These are phyloP conservation scores for Tenodera sinensis DNA, from an alignment of 2,888 invertebrate genomes.

Conservation along the genomic window DNA sequence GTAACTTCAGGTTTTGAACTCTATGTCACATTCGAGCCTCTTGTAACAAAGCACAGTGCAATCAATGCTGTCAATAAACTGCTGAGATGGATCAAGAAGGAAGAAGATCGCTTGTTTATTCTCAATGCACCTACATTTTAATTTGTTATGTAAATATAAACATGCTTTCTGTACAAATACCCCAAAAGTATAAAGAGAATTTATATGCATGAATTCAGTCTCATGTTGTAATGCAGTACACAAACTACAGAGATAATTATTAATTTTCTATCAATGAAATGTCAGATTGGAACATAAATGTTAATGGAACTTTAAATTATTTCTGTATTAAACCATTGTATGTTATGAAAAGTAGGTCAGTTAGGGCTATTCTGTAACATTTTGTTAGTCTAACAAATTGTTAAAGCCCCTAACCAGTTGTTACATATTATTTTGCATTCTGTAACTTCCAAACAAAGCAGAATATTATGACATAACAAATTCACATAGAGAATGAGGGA, in stretches of 20 bases:
- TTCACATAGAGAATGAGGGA: too few species aligned
- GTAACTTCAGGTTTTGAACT: conserved; percentile 87
- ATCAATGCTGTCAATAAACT: conserved; percentile 85
- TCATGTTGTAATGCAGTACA: not conserved
- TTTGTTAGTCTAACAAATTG: too few species aligned
- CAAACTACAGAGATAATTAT: not conserved
- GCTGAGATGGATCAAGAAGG: conserved; percentile 89
- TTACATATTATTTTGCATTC: too few species aligned
- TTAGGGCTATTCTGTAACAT: too few species aligned
- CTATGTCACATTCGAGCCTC: conserved; percentile 87
- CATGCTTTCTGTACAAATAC: not conserved
- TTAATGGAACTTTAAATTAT: too few species aligned
- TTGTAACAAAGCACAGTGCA: conserved; percentile 80
- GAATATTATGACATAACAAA: too few species aligned
- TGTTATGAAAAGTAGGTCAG: too few species aligned
- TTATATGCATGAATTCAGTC: not conserved
- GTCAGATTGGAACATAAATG: not conserved
- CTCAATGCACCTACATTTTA: conserved; percentile 78
- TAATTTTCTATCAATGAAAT: not conserved
- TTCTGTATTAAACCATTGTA: too few species aligned
- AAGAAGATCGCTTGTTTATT: conserved; percentile 88
- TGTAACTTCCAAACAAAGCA: too few species aligned
- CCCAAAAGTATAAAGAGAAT: not conserved
- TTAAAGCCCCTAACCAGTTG: too few species aligned
- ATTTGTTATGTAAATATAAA: conserved; percentile 32